These are phyloP conservation scores for Leptoteleia sp. DNA, from an alignment of 1,140 invertebrate genomes.

Conservation along the genomic window DNA sequence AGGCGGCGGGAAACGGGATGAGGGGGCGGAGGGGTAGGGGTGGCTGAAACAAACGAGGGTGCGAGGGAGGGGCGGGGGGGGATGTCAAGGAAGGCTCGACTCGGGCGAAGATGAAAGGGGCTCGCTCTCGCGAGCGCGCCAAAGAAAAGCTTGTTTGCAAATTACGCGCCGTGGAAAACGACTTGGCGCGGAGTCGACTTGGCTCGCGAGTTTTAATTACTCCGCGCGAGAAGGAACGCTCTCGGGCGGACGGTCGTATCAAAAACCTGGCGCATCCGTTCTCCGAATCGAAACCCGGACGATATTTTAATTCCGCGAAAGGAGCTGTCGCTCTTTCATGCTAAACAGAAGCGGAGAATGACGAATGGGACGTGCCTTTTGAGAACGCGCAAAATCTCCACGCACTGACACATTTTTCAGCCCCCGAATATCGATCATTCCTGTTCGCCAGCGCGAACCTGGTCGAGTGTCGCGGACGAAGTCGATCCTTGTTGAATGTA, in stretches of 20 bases:
- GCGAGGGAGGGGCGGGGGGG: constrained; percentile 5
- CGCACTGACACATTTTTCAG: too few species aligned
- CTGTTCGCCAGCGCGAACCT: too few species aligned
- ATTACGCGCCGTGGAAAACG: constrained; percentile 70
- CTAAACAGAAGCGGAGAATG: too few species aligned
- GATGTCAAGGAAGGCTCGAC: constrained; percentile 23
- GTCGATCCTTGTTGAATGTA: too few species aligned
- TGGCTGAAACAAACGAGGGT: constrained; percentile 31
- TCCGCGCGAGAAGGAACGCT: constrained; percentile 42
- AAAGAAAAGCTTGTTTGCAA: constrained; percentile 71
- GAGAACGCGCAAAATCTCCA: too few species aligned
- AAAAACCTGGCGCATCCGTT: constrained; percentile 10
- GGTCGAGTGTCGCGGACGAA: too few species aligned
- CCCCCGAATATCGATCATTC: too few species aligned
- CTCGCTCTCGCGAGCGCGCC: constrained; percentile 42
- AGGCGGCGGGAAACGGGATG: too few species aligned
- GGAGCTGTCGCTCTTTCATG: too few species aligned
- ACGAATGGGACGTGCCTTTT: too few species aligned
- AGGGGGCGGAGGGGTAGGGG: background rate
- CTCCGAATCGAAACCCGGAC: constrained; percentile 35
- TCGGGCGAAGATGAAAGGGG: constrained; percentile 51
- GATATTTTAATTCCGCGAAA: constrained; percentile 70
- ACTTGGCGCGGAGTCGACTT: constrained; percentile 62
- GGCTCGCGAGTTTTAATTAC: constrained; percentile 73
- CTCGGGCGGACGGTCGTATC: constrained; percentile 35